Conservation (phyloP, 1,140 invertebrate genomes). For the Cephus cinctus region DNA sequence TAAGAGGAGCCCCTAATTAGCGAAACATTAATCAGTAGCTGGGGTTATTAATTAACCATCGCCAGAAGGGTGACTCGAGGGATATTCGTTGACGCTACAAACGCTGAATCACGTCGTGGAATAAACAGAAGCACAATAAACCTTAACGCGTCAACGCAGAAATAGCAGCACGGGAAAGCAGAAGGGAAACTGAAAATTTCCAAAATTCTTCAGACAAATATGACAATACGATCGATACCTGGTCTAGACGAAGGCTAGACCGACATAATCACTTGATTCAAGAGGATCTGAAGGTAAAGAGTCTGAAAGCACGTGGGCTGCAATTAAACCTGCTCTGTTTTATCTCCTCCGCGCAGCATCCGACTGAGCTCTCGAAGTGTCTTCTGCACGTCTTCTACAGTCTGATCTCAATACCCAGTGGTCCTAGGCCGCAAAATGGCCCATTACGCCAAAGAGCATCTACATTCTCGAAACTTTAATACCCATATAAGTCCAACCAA, state of each 20-base stretch:
- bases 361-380: conserved; percentile 34
- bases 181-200: too few relatives aligned
- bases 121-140: conserved; percentile 4
- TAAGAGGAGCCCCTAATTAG: conserved; percentile 5
- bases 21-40: conserved; percentile 9
- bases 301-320: conserved; percentile 24
- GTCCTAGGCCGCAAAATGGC: too few relatives aligned
- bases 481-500: conserved; percentile 10
- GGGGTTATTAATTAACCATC: conserved; percentile 5
- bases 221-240: too few relatives aligned
- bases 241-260: too few relatives aligned
- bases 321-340: conserved; percentile 38
- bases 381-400: too few relatives aligned
- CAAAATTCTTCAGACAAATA: too few relatives aligned
- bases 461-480: not conserved
- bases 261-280: conserved; percentile 54
- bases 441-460: not conserved
- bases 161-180: too few relatives aligned
- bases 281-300: conserved; percentile 37
- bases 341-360: conserved; percentile 44
- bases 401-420: too few relatives aligned
- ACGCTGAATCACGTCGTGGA: not conserved
- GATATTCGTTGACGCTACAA: not conserved
- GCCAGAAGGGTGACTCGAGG: not conserved
- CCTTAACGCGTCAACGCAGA: too few relatives aligned